A percentile compares a stretch with the other conserved stretches of the same genome.
phyloP scores from a whole-genome alignment of 2,888 invertebrate species.

The Parthenolecanium corni region DNA sequence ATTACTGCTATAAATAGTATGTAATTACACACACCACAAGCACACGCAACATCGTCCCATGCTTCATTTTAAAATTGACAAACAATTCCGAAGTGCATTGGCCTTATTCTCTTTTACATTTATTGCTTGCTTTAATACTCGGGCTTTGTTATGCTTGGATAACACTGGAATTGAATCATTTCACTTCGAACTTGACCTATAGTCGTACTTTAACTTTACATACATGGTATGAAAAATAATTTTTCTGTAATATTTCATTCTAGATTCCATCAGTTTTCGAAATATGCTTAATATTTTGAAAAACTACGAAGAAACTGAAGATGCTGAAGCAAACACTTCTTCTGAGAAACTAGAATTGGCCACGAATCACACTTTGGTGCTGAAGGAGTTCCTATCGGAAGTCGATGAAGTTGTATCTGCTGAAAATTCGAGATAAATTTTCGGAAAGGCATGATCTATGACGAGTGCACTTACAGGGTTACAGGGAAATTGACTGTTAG shows the following conservation, averaged over 20 bases:
- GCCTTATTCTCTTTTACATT: slow-evolving; percentile 22
- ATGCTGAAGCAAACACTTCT: neutral
- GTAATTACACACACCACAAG: too few relatives aligned
- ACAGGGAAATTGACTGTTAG: too few relatives aligned
- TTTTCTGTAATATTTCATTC: neutral
- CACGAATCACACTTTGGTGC: slow-evolving; percentile 6
- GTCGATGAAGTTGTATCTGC: slow-evolving; percentile 6
- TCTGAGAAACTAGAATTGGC: neutral
- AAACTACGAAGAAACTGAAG: slow-evolving; percentile 2
- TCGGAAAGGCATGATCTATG: too few relatives aligned
- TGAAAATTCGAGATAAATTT: neutral
- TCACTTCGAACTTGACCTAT: neutral
- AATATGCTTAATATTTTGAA: slow-evolving; percentile 18
- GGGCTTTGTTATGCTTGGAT: too few relatives aligned
- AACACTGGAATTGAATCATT: too few relatives aligned
- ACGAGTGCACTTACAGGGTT: too few relatives aligned
- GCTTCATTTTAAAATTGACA: too few relatives aligned
- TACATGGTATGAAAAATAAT: neutral
- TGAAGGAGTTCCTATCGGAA: slow-evolving; percentile 15
- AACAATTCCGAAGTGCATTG: neutral
- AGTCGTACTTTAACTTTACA: too few relatives aligned
- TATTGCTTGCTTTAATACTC: slow-evolving; percentile 2
- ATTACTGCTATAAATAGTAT: too few relatives aligned
- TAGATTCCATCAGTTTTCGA: slow-evolving; percentile 13
- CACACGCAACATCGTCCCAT: too few relatives aligned